Percentiles rank a stretch among this genome's conserved stretches.
These are phyloP conservation scores for Catamblyrhynchus diadema DNA, from an alignment of 2,797 vertebrate genomes.

Conservation along the genomic window DNA sequence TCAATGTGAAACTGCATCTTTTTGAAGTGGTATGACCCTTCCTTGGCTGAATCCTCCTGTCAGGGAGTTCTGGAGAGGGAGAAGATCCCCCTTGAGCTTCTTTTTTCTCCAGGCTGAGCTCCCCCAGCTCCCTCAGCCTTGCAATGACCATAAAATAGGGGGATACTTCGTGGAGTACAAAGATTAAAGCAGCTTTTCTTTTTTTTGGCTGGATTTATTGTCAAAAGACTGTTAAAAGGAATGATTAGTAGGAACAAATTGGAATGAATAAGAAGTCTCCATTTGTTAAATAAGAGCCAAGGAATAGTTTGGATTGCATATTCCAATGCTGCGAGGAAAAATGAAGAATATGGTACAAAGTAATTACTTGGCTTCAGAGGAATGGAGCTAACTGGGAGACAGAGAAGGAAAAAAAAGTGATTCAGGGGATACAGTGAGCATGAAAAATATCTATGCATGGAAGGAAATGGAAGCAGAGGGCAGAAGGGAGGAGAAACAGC, in stretches of 20 bases:
- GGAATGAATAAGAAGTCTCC: neutral
- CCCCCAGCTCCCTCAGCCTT: neutral
- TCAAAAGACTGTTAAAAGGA: neutral
- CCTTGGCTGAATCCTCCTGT: neutral
- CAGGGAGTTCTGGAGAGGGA: neutral
- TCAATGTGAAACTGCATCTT: neutral
- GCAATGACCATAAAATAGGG: too few species aligned
- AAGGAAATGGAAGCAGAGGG: neutral
- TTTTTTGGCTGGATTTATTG: neutral
- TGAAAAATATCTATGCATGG: neutral
- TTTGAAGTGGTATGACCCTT: neutral
- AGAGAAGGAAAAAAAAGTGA: constrained; percentile 4
- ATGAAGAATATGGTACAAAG: neutral
- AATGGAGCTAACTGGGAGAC: neutral
- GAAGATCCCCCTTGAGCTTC: neutral
- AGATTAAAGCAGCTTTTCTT: neutral
- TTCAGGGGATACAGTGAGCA: neutral
- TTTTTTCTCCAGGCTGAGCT: neutral
- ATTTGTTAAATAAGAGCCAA: neutral
- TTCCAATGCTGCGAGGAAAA: neutral
- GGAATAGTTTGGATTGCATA: neutral
- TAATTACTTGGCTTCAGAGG: neutral
- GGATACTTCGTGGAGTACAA: neutral
- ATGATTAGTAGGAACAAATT: neutral
- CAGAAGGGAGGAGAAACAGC: neutral